A percentile compares a stretch with the other conserved stretches of the same genome.
Conservation (phyloP, 2,888 invertebrate genomes). For the Habrosyne pyritoides region DNA sequence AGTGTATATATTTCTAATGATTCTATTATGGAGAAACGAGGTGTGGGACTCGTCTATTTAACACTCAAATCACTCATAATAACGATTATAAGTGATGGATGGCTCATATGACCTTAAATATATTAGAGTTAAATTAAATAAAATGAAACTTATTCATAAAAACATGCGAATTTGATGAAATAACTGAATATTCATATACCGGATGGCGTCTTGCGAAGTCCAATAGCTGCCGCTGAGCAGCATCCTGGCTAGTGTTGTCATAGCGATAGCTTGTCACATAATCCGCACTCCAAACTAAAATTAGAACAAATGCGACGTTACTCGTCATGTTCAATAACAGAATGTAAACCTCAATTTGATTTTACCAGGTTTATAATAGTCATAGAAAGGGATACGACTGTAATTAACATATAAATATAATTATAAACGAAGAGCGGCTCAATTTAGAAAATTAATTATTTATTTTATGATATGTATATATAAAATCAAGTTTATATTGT, state of each 20-base stretch:
- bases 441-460: too few species aligned
- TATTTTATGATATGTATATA: too few species aligned
- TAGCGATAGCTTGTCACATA: constrained; percentile 17
- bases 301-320: not conserved
- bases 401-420: not conserved
- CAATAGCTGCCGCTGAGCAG: constrained; percentile 41
- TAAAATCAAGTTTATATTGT: too few species aligned
- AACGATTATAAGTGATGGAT: too few species aligned
- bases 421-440: too few species aligned
- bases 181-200: constrained; percentile 31
- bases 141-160: too few species aligned
- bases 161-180: constrained; percentile 8
- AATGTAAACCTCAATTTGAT: constrained; percentile 4
- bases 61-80: too few species aligned
- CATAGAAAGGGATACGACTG: not conserved
- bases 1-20: not conserved
- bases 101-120: too few species aligned
- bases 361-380: not conserved
- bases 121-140: too few species aligned
- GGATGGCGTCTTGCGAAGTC: constrained; percentile 48
- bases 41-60: too few species aligned
- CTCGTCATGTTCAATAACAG: not conserved
- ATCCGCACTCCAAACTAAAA: constrained; percentile 4
- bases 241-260: constrained; percentile 31
- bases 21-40: too few species aligned